These are phyloP conservation scores for Drosophila fulvimacula DNA, from an alignment of 2,888 invertebrate species.

Conservation along the genomic window DNA sequence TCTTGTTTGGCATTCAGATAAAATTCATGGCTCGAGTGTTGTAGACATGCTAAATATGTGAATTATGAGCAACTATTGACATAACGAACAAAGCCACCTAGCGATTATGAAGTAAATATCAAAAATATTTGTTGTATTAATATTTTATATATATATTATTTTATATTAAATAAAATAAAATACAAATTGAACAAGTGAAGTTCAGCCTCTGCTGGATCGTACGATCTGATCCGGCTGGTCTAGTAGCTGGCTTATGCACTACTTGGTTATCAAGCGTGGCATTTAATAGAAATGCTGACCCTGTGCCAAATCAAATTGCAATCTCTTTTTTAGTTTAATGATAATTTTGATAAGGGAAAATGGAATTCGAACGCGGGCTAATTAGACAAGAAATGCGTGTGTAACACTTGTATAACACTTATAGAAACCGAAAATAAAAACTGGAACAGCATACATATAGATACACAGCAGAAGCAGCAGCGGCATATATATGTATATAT, in stretches of 20 bases:
- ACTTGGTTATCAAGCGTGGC: constrained; percentile 33
- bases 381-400: constrained; percentile 47
- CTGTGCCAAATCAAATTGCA: constrained; percentile 36
- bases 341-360: constrained; percentile 61
- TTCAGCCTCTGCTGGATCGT: constrained; percentile 21
- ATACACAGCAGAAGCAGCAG: constrained; percentile 9
- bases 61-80: constrained; percentile 17
- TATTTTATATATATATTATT: no score
- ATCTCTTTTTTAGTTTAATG: constrained; percentile 44
- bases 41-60: constrained; percentile 25
- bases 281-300: constrained; percentile 27
- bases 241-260: neutral
- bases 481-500: constrained; percentile 14
- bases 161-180: neutral
- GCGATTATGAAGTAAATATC: constrained; percentile 22
- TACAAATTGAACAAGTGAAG: constrained; percentile 25
- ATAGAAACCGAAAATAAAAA: constrained; percentile 23
- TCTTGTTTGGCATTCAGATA: constrained; percentile 47
- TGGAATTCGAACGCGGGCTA: constrained; percentile 28
- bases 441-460: constrained; percentile 26
- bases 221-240: constrained; percentile 24
- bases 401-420: neutral
- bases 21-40: constrained; percentile 22
- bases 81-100: neutral
- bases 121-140: no score